phyloP scores from a whole-genome alignment of 2,797 vertebrate genomes.

The Champsocephalus gunnari region DNA sequence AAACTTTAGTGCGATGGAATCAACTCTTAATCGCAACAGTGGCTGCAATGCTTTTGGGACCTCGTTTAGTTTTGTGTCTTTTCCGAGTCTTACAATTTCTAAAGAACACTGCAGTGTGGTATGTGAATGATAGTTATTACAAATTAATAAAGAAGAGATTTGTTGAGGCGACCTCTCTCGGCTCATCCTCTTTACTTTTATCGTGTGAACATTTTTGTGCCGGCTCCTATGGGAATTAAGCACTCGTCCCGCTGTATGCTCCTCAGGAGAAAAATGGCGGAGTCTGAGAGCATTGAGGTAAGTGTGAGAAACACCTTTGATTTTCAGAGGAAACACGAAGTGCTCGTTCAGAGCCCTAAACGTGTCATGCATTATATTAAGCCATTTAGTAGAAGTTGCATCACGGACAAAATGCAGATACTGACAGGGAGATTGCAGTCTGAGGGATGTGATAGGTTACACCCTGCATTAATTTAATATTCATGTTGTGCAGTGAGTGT shows the following conservation, averaged over 20 bases:
- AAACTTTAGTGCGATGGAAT: constrained; percentile 81
- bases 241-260: constrained; percentile 99
- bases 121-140: constrained; percentile 34
- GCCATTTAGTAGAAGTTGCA: constrained; percentile 50
- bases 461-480: constrained; percentile 12
- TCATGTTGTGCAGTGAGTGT: constrained; percentile 13
- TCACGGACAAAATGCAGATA: constrained; percentile 16
- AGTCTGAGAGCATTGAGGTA: constrained; percentile 94
- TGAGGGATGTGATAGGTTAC: neutral
- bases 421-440: constrained; percentile 19
- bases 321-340: neutral
- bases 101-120: constrained; percentile 34
- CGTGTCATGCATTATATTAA: constrained; percentile 15
- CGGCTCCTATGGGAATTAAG: constrained; percentile 97
- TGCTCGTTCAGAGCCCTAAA: neutral
- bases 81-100: constrained; percentile 21
- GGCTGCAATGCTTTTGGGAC: constrained; percentile 64
- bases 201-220: constrained; percentile 52
- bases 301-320: constrained; percentile 71
- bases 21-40: constrained; percentile 48
- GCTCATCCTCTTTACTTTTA: constrained; percentile 39
- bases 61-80: constrained; percentile 45
- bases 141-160: constrained; percentile 5
- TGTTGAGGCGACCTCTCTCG: constrained; percentile 3
- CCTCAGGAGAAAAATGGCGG: constrained; percentile 98